phyloP scores from a whole-genome alignment of 2,797 vertebrate species.

The Glyptemys insculpta region DNA sequence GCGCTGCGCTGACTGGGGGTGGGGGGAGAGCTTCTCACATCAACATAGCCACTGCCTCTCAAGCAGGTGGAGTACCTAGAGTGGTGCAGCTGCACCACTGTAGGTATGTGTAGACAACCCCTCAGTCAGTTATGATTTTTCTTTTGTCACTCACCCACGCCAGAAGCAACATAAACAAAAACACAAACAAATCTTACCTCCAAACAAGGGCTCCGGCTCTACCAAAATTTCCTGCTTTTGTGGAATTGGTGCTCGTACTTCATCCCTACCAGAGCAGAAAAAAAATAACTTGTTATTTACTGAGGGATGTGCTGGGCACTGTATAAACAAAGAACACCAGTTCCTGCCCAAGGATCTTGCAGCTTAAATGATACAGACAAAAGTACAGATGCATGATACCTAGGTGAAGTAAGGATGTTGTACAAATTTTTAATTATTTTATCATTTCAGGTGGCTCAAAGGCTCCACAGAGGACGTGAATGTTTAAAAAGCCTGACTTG shows the following conservation, averaged over 20 bases:
- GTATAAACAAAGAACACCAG: background rate
- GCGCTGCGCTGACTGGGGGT: background rate
- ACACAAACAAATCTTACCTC: conserved; percentile 83
- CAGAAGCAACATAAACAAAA: background rate
- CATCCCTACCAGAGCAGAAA: conserved; percentile 85
- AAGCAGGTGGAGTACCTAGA: background rate
- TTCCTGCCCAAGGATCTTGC: background rate
- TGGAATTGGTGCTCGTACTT: conserved; percentile 98
- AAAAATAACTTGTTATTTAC: background rate
- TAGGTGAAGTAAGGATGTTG: background rate
- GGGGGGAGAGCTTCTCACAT: background rate
- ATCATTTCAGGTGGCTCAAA: background rate
- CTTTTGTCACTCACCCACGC: background rate
- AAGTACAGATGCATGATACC: background rate
- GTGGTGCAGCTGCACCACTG: background rate
- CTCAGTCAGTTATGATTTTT: background rate
- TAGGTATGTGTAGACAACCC: background rate
- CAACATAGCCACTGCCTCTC: background rate
- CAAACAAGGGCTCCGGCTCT: conserved; percentile 97
- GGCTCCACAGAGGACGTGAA: background rate
- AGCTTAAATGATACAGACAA: background rate
- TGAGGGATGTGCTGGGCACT: background rate
- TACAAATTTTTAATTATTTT: background rate
- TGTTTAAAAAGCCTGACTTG: background rate
- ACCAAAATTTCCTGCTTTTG: conserved; percentile 99